Evolutionary conservation across 2,888 invertebrate genomes (phyloP).

Genomic region (Dinocampus coccinellae): DNA sequence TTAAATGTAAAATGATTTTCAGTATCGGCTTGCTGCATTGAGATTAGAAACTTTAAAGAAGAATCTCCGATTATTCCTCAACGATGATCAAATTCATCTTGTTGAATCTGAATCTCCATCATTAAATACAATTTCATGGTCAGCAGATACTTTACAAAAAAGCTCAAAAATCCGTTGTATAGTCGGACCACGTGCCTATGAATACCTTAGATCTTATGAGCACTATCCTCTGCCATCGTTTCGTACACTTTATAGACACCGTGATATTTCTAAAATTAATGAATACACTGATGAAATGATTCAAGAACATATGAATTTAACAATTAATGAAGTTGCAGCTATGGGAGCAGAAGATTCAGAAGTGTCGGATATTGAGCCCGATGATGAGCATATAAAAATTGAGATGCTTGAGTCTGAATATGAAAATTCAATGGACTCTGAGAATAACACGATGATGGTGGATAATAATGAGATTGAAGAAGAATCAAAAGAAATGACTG

Average conservation of each 20-base stretch:
- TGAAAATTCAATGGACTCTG: neutral
- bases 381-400: neutral
- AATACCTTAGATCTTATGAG: constrained; percentile 12
- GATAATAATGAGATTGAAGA: neutral
- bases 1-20: neutral
- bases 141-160: constrained; percentile 5
- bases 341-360: neutral
- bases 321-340: constrained; percentile 12
- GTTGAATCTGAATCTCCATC: constrained; percentile 5
- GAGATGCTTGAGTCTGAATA: neutral
- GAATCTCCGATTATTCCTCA: constrained; percentile 8
- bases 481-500: neutral
- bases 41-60: constrained; percentile 13
- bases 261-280: constrained; percentile 6
- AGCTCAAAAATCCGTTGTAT: constrained; percentile 14
- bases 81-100: constrained; percentile 15
- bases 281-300: constrained; percentile 22
- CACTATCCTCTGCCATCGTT: constrained; percentile 10
- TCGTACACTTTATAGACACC: constrained; percentile 7
- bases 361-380: neutral
- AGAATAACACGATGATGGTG: neutral
- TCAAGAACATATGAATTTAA: constrained; percentile 11
- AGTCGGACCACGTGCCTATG: constrained; percentile 12
- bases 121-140: constrained; percentile 10
- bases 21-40: constrained; percentile 9